phyloP scores from a whole-genome alignment of 2,888 invertebrate species.

The Molorchus minor region DNA sequence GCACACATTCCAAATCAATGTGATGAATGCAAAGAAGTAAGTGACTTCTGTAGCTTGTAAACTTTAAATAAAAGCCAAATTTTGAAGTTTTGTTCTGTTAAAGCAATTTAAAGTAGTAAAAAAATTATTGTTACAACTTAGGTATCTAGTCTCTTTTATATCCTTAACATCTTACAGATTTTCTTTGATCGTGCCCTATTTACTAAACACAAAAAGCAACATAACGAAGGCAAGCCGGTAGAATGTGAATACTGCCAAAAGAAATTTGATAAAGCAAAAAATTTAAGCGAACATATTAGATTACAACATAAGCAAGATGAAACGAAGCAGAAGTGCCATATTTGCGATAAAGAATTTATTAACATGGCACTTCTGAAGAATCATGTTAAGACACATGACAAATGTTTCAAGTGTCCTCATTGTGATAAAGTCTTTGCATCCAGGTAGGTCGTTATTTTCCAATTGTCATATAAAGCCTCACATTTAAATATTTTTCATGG shows the following conservation, averaged over 20 bases:
- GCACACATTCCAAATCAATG: slow-evolving; percentile 52
- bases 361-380: slow-evolving; percentile 65
- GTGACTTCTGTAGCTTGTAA: too few relatives aligned
- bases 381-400: slow-evolving; percentile 65
- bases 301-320: slow-evolving; percentile 65
- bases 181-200: slow-evolving; percentile 51
- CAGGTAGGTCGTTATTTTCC: slow-evolving; percentile 40
- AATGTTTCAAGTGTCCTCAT: slow-evolving; percentile 55
- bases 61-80: too few relatives aligned
- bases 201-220: slow-evolving; percentile 49
- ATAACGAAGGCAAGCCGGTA: slow-evolving; percentile 44
- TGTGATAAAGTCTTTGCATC: slow-evolving; percentile 51
- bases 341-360: slow-evolving; percentile 65
- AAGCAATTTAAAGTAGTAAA: too few relatives aligned
- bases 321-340: slow-evolving; percentile 64
- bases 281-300: slow-evolving; percentile 52
- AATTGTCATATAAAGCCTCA: too few relatives aligned
- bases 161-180: slow-evolving; percentile 35
- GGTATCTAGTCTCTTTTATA: not conserved
- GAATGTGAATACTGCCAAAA: slow-evolving; percentile 51
- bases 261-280: slow-evolving; percentile 50
- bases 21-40: slow-evolving; percentile 48
- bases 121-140: not conserved
- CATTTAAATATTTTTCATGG: too few relatives aligned
- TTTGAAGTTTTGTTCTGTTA: too few relatives aligned